Conservation (phyloP, 2,888 invertebrate genomes). For the Lingula anatina region DNA sequence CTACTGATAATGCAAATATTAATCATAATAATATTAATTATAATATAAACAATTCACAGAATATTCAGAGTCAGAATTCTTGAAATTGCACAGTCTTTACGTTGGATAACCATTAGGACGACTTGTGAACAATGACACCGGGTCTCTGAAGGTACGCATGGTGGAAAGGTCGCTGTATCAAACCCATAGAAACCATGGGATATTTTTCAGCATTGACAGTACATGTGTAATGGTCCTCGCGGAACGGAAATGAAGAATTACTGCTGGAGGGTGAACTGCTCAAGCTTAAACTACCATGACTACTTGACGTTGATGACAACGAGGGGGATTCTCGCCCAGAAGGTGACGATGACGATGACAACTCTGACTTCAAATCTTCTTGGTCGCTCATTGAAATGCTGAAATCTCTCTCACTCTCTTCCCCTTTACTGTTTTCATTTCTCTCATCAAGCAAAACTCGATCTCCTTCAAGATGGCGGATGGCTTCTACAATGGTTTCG, state of each 20-base stretch:
- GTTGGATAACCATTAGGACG: constrained; percentile 13
- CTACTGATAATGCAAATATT: too few relatives aligned
- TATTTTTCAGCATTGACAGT: too few relatives aligned
- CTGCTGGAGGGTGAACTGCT: too few relatives aligned
- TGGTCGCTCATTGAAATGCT: constrained; percentile 22
- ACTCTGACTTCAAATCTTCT: constrained; percentile 29
- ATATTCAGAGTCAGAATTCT: too few relatives aligned
- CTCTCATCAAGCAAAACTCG: constrained; percentile 15
- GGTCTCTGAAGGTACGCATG: constrained; percentile 30
- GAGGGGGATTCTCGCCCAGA: constrained; percentile 26
- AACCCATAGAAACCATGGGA: constrained; percentile 27
- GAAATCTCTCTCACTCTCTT: constrained; percentile 30
- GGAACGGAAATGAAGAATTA: too few relatives aligned
- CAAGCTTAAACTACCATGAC: constrained; percentile 4
- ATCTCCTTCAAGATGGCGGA: constrained; percentile 93
- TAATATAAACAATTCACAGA: too few relatives aligned
- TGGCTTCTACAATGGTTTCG: constrained; percentile 97
- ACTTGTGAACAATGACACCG: constrained; percentile 42
- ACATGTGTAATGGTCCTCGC: too few relatives aligned
- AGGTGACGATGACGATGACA: too few relatives aligned
- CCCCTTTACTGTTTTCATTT: constrained; percentile 10
- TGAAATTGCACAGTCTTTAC: too few relatives aligned
- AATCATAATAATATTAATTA: too few relatives aligned
- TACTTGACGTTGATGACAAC: constrained; percentile 7
- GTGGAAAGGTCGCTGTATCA: constrained; percentile 29